A percentile compares a stretch with the other conserved stretches of the same genome.
Evolutionary conservation across 2,888 invertebrate species (phyloP).

Genomic region (Drosophila gaucha): DNA sequence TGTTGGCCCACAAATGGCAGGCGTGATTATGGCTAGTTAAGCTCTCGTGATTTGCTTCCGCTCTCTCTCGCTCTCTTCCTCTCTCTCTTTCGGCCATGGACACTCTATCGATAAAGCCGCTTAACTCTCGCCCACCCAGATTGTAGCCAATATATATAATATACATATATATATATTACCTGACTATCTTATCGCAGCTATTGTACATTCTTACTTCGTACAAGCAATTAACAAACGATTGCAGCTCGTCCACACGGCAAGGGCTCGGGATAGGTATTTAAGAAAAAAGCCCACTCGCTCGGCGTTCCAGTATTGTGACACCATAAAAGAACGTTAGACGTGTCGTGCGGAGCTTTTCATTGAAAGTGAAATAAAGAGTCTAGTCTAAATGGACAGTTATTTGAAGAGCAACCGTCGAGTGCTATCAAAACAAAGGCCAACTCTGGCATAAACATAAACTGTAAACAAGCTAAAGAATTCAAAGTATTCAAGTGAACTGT

Average conservation of each 20-base stretch:
- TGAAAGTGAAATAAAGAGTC: conserved; percentile 19
- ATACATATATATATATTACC: conserved; percentile 1
- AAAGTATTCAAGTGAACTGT: conserved; percentile 55
- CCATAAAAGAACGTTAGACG: conserved; percentile 65
- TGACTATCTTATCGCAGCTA: conserved; percentile 70
- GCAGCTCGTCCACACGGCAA: conserved; percentile 21
- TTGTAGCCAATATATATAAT: conserved; percentile 20
- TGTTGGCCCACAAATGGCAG: background rate
- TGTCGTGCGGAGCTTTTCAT: conserved; percentile 27
- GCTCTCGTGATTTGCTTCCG: conserved; percentile 38
- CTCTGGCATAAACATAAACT: conserved; percentile 43
- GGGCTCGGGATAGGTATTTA: conserved; percentile 60
- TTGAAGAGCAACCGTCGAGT: conserved; percentile 55
- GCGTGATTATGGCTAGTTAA: conserved; percentile 14
- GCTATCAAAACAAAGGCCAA: conserved; percentile 55
- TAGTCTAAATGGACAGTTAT: conserved; percentile 48
- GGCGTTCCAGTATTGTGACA: conserved; percentile 71
- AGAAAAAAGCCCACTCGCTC: conserved; percentile 47
- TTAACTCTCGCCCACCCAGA: conserved; percentile 4
- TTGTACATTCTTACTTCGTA: conserved; percentile 70
- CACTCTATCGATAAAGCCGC: conserved; percentile 33
- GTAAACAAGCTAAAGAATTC: conserved; percentile 59
- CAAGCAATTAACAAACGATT: conserved; percentile 82
- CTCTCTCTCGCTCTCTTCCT: too few relatives aligned
- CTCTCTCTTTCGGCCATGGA: conserved; percentile 2